These are phyloP conservation scores for Embiotoca jacksoni DNA, from an alignment of 2,113 vertebrate species.

Conservation along the genomic window DNA sequence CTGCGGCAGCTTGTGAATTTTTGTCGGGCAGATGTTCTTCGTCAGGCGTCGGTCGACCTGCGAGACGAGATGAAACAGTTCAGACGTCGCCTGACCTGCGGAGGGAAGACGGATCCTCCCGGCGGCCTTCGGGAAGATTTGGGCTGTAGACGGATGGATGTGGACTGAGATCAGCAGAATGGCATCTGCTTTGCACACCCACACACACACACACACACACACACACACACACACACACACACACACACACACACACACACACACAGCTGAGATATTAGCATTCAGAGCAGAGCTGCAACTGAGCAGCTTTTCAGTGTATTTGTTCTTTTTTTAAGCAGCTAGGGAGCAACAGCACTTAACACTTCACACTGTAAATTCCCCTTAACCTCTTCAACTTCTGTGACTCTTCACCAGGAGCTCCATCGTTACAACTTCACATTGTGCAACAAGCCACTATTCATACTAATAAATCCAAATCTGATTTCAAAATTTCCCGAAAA, in stretches of 20 bases:
- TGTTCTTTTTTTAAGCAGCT: background rate
- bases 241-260: conserved; percentile 28
- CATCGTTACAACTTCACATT: too few relatives aligned
- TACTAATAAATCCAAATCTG: too few relatives aligned
- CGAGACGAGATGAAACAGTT: conserved; percentile 43
- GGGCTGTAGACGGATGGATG: conserved; percentile 62
- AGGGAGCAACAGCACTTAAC: background rate
- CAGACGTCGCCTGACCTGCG: conserved; percentile 49
- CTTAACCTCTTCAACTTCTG: conserved; percentile 23
- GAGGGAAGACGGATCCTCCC: conserved; percentile 23
- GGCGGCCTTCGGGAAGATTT: conserved; percentile 37
- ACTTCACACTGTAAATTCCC: conserved; percentile 23
- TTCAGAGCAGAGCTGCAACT: conserved; percentile 50
- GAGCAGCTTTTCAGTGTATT: conserved; percentile 52
- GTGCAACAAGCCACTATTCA: too few relatives aligned
- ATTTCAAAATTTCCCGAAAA: too few relatives aligned
- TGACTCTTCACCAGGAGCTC: background rate
- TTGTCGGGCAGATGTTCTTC: conserved; percentile 75
- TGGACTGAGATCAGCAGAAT: conserved; percentile 75
- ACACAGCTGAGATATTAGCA: conserved; percentile 44
- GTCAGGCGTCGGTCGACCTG: conserved; percentile 63
- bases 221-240: conserved; percentile 31
- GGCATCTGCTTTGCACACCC: conserved; percentile 71
- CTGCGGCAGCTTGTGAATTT: conserved; percentile 67
- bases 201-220: conserved; percentile 34